phyloP scores from a whole-genome alignment of 2,888 invertebrate genomes.

The Liopterus haemorrhoidalis region DNA sequence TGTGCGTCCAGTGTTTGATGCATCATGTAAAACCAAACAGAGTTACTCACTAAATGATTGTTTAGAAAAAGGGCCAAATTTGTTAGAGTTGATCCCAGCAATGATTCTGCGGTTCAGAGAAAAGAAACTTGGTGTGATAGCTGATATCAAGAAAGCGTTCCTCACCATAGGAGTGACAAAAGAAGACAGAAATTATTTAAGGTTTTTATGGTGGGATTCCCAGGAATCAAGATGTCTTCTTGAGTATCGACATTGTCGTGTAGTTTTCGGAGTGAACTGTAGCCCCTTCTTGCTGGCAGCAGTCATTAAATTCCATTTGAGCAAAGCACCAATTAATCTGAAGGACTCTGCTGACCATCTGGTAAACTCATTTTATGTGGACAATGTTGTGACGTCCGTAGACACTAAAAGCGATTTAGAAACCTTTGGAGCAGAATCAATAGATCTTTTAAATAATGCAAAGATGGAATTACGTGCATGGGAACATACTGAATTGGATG shows the following conservation, averaged over 20 bases:
- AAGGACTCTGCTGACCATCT: neutral
- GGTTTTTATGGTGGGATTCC: neutral
- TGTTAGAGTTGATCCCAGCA: neutral
- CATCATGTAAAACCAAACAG: neutral
- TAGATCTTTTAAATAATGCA: neutral
- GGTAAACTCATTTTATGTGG: constrained; percentile 1
- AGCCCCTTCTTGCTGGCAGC: neutral
- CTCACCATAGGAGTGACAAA: neutral
- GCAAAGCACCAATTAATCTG: neutral
- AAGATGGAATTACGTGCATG: neutral
- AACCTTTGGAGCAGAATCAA: neutral
- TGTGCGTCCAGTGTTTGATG: neutral
- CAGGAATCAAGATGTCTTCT: neutral
- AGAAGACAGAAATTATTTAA: neutral
- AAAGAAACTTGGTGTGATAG: neutral
- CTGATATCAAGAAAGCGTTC: neutral
- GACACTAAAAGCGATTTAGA: neutral
- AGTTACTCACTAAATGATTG: neutral
- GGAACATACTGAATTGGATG: neutral
- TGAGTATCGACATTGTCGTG: neutral
- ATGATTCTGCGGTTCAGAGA: neutral
- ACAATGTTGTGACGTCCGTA: constrained; percentile 1
- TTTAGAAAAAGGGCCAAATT: neutral
- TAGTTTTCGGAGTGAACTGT: constrained; percentile 1
- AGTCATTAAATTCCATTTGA: neutral